Percentiles rank a stretch among this genome's conserved stretches.
Evolutionary conservation across 2,888 invertebrate genomes (phyloP).

Genomic region (Colostygia pectinataria): DNA sequence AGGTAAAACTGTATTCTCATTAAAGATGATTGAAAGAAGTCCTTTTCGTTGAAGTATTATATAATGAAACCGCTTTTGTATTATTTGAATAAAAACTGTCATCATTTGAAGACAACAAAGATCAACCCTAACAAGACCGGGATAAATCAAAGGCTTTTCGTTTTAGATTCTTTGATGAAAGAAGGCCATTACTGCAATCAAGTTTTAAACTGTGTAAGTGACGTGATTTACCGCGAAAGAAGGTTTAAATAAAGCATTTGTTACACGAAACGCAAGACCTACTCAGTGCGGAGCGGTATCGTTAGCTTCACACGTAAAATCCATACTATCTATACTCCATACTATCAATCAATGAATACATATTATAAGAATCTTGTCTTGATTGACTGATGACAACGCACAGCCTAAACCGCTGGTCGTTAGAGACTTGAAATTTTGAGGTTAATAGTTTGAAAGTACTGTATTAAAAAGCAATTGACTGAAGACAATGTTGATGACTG

Average conservation of each 20-base stretch:
- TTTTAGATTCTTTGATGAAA: slow-evolving; percentile 45
- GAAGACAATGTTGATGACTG: too few relatives aligned
- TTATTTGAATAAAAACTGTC: background rate
- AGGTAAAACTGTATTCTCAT: too few relatives aligned
- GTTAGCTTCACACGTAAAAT: too few relatives aligned
- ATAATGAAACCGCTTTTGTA: slow-evolving; percentile 1
- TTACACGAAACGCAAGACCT: background rate
- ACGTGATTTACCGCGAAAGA: slow-evolving; percentile 59
- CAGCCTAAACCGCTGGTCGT: too few relatives aligned
- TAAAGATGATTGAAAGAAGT: too few relatives aligned
- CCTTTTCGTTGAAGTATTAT: background rate
- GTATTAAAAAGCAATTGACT: too few relatives aligned
- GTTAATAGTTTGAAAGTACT: too few relatives aligned
- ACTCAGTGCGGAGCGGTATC: background rate
- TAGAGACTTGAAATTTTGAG: too few relatives aligned
- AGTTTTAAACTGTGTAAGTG: slow-evolving; percentile 65
- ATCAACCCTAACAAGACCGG: slow-evolving; percentile 37
- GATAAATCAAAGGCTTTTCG: slow-evolving; percentile 47
- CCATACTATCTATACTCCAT: too few relatives aligned
- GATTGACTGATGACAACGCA: too few relatives aligned
- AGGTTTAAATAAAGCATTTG: slow-evolving; percentile 40
- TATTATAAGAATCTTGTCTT: too few relatives aligned
- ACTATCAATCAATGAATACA: too few relatives aligned
- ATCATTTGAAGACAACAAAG: slow-evolving; percentile 32
- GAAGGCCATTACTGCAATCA: slow-evolving; percentile 59